These are phyloP conservation scores for Ammospiza caudacuta DNA, from an alignment of 2,113 vertebrate genomes.

Conservation along the genomic window DNA sequence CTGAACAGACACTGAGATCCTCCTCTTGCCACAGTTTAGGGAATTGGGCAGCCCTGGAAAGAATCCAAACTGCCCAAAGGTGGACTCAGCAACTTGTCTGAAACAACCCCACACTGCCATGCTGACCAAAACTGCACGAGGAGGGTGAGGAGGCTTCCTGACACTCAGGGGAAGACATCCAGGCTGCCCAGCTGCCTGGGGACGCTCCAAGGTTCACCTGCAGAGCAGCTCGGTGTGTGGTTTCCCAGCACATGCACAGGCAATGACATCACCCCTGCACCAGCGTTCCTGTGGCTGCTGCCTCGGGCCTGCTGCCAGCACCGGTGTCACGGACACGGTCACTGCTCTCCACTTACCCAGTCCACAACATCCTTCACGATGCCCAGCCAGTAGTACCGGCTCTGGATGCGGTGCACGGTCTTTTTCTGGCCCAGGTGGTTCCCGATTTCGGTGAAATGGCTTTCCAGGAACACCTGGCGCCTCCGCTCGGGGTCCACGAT, in stretches of 20 bases:
- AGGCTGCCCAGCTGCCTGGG: background rate
- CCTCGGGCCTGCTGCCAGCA: background rate
- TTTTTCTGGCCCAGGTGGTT: slow-evolving; percentile 92
- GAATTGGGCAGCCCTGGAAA: background rate
- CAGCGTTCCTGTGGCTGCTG: background rate
- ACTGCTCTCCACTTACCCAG: slow-evolving; percentile 76
- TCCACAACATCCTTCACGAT: slow-evolving; percentile 93
- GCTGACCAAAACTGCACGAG: background rate
- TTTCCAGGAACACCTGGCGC: slow-evolving; percentile 87
- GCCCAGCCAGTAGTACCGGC: slow-evolving; percentile 92
- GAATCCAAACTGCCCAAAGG: background rate
- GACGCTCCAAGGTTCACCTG: background rate
- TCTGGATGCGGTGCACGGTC: slow-evolving; percentile 88
- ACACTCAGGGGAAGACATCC: background rate
- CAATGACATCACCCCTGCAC: background rate
- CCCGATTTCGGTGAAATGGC: slow-evolving; percentile 86
- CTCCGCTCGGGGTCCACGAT: slow-evolving; percentile 84
- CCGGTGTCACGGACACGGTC: background rate
- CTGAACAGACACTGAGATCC: background rate
- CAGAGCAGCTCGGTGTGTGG: background rate
- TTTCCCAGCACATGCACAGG: background rate
- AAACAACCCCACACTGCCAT: background rate
- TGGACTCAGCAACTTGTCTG: background rate
- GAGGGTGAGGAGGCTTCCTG: background rate
- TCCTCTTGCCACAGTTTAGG: background rate